Evolutionary conservation across 2,113 vertebrate species (phyloP).

Genomic region (Gallinago paraguaiae): DNA sequence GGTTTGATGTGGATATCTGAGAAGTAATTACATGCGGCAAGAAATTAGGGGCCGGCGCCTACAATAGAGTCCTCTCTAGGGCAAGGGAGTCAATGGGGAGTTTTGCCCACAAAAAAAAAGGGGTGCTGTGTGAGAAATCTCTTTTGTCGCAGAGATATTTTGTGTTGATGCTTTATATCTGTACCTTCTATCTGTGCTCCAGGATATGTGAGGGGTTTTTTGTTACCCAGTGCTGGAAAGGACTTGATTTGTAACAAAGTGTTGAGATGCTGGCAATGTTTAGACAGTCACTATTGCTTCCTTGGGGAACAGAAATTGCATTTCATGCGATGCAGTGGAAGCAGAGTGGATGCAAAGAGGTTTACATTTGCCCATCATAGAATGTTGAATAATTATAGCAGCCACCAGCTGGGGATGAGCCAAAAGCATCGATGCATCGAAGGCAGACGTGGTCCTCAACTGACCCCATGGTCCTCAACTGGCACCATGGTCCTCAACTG

Average conservation of each 20-base stretch:
- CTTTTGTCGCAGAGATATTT: background rate
- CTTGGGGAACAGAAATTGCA: background rate
- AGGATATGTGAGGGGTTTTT: background rate
- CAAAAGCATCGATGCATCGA: accelerated
- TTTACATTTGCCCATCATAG: background rate
- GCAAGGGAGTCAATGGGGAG: background rate
- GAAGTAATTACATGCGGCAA: background rate
- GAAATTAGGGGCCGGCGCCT: background rate
- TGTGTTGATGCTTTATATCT: background rate
- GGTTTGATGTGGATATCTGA: background rate
- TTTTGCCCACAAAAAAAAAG: background rate
- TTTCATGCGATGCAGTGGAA: background rate
- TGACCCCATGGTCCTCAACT: too few relatives aligned
- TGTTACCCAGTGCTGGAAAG: background rate
- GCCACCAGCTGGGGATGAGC: background rate
- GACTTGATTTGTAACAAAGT: background rate
- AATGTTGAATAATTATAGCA: background rate
- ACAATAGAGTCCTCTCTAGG: background rate
- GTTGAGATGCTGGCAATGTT: background rate
- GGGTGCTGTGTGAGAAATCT: accelerated
- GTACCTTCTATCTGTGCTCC: background rate
- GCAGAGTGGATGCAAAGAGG: background rate
- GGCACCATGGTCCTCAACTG: background rate
- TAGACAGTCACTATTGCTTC: accelerated
- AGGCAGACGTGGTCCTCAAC: background rate